A percentile compares a stretch with the other conserved stretches of the same genome.
These are phyloP conservation scores for Oenanthe oenanthe DNA, from an alignment of 2,113 vertebrate species.

Conservation along the genomic window DNA sequence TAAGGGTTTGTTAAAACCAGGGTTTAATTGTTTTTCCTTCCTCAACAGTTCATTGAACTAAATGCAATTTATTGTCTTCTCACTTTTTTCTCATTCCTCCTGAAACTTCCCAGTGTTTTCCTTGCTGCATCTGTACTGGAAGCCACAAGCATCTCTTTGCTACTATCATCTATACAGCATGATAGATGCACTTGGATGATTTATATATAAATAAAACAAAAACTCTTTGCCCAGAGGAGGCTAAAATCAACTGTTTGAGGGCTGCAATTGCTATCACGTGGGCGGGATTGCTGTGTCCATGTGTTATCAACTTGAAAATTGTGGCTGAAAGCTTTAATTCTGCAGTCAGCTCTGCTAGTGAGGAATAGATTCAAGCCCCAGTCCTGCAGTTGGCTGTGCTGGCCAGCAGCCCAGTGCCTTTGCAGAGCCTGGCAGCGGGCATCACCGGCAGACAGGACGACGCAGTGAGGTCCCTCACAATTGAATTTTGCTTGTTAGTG, in stretches of 20 bases:
- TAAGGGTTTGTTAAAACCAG: slow-evolving; percentile 45
- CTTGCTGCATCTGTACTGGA: neutral
- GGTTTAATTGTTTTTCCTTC: slow-evolving; percentile 32
- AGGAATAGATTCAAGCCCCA: slow-evolving; percentile 19
- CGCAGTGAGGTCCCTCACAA: neutral
- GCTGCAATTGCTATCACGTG: slow-evolving; percentile 3
- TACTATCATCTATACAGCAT: neutral
- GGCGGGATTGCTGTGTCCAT: slow-evolving; percentile 23
- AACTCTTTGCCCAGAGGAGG: slow-evolving; percentile 10
- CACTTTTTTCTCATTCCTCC: neutral
- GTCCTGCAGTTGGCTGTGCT: slow-evolving; percentile 15
- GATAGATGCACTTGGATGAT: slow-evolving; percentile 5
- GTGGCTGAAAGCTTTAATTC: slow-evolving; percentile 58
- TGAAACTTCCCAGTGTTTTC: neutral
- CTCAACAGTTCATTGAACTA: slow-evolving; percentile 52
- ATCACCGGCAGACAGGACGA: neutral
- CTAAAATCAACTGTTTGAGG: neutral
- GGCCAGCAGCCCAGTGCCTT: neutral
- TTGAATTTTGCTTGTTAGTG: neutral
- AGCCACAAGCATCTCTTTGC: slow-evolving; percentile 4
- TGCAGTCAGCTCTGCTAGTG: slow-evolving; percentile 20
- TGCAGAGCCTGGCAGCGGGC: neutral
- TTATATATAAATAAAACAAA: neutral
- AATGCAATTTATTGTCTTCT: slow-evolving; percentile 32
- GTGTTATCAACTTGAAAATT: slow-evolving; percentile 58